Percentiles rank a stretch among this genome's conserved stretches.
Conservation (phyloP, 1,140 invertebrate genomes). For the Acromyrmex charruanus region DNA sequence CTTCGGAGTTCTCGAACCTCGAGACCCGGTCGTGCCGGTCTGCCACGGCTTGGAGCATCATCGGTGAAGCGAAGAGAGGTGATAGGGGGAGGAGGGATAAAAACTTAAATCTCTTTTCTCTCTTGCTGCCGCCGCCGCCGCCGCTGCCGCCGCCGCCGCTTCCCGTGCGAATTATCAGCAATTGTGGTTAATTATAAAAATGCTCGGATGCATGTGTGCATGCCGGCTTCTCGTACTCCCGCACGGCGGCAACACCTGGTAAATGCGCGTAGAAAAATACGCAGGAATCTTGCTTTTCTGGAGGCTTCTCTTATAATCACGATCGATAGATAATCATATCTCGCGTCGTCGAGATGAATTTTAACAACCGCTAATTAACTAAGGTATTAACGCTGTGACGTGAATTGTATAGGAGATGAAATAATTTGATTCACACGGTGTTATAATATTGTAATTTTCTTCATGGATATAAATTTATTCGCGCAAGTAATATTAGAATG, state of each 20-base stretch:
- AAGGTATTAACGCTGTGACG: background rate
- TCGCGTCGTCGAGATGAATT: background rate
- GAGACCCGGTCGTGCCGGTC: constrained; percentile 23
- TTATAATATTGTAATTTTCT: background rate
- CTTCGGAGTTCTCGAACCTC: constrained; percentile 20
- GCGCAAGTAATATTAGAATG: background rate
- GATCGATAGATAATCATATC: background rate
- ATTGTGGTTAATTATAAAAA: constrained; percentile 48
- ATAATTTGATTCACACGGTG: background rate
- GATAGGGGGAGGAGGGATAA: constrained; percentile 56
- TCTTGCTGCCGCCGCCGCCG: constrained; percentile 17
- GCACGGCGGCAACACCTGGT: constrained; percentile 8
- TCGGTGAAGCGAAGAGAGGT: constrained; percentile 16
- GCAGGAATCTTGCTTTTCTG: background rate
- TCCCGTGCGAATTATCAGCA: background rate
- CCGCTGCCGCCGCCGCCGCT: background rate
- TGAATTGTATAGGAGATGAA: background rate
- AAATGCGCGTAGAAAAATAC: constrained; percentile 23
- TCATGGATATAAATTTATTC: background rate
- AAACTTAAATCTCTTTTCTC: constrained; percentile 67
- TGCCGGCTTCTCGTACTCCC: background rate
- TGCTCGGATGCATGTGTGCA: background rate
- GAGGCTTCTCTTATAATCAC: background rate
- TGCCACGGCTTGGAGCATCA: constrained; percentile 27
- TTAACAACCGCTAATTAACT: constrained; percentile 8